Evolutionary conservation across 2,888 invertebrate species (phyloP), one percentile per base, ranked within the genome.

Genomic region (Gastrophysa polygoni): DNA sequence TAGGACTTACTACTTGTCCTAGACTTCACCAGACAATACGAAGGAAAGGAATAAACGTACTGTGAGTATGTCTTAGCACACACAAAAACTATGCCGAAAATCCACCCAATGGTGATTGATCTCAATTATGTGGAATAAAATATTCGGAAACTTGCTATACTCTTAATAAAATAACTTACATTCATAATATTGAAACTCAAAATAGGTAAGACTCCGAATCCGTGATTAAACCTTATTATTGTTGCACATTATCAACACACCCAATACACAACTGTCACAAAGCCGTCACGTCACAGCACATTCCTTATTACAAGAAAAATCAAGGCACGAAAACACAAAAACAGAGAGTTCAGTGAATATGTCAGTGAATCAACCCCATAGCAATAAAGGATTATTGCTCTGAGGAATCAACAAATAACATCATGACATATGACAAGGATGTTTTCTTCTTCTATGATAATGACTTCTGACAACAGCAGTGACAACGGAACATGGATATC

Each of bases 41-140:
- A 63, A 56, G 59, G 70, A 63, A 54, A 63, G 60, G 52, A 62
- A 46, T 34, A 29, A 54, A 56, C 49, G 49, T 46, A 55, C 49
- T 4, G 11, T 50, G 66, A 71, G 73, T 72, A 72, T 32, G 71
- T 71, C 72, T 55, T 48, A 61, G 64, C 64, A 55, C 57, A 59
- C 47, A 65, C 60, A 62, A 73, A 72, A 72, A 68, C 70, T 71
- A 70, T 70, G 72, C 71, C 71, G 73, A 74, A 76, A 75, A 79
- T 78, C 81, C 80, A 80, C 80, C 80, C 81, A 80, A 80, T 81
- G 80, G 81, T 80, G 80, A 81, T 81, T 81, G 80, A 81, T 81
- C 81, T 76, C 68, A 14, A 44, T 57, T 55, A 61, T 60, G 3
- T 14, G 21, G 44, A 3, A 38, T 44, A 44, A 8, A 14, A 34